phyloP scores from a whole-genome alignment of 2,888 invertebrate species.

The Cepaea hortensis region DNA sequence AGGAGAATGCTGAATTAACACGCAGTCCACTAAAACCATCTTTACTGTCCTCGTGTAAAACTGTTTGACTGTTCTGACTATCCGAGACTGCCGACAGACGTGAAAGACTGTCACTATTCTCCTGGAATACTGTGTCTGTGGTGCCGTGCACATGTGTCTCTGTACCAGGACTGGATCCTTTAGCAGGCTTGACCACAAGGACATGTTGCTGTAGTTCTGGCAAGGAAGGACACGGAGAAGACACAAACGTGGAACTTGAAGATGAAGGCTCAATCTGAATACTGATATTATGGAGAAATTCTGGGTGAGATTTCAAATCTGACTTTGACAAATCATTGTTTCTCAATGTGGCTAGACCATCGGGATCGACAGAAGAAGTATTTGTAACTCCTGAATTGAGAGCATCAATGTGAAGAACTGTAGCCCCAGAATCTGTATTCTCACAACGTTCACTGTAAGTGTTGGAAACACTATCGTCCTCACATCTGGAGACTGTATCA shows the following conservation, averaged over 20 bases:
- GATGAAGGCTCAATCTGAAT: not conserved
- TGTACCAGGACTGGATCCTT: not conserved
- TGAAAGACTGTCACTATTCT: too few species aligned
- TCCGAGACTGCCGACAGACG: too few species aligned
- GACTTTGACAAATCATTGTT: not conserved
- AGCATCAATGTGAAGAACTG: too few species aligned
- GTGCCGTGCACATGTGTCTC: too few species aligned
- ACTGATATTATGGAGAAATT: not conserved
- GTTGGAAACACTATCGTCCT: constrained; percentile 9
- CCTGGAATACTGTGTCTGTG: too few species aligned
- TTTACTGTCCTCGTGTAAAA: not conserved
- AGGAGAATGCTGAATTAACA: too few species aligned
- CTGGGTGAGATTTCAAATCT: not conserved
- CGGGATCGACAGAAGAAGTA: not conserved
- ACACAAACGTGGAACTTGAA: not conserved
- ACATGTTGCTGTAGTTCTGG: not conserved
- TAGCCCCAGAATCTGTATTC: not conserved
- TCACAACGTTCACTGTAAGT: not conserved
- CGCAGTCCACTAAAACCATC: too few species aligned
- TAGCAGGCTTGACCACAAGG: constrained; percentile 4
- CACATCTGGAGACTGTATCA: not conserved
- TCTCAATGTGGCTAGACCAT: not conserved
- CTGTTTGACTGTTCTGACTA: too few species aligned
- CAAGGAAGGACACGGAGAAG: not conserved
- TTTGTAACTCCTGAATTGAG: too few species aligned